Base-by-base conservation (phyloP, 2,888 invertebrate genomes). In the Torymus auratus region DNA sequence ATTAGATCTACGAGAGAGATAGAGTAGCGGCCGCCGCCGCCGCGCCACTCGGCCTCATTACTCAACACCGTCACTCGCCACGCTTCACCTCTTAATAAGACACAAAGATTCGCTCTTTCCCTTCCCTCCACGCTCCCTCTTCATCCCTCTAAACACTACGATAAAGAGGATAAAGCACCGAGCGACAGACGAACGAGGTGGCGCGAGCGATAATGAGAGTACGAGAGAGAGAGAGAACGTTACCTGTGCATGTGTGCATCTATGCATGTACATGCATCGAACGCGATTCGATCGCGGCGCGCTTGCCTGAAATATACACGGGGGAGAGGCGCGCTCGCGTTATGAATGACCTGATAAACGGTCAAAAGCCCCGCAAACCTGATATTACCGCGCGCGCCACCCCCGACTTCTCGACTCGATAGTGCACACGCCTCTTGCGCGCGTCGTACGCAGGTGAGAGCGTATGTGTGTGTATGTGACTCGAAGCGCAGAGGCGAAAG, bases 331-430 rank as follows among this genome's bases (percentile, higher is more conserved):
- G 64, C 62, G 14, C 61, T 60, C 76, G 52, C 62, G 61, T 81
- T 76, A 80, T 80, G 76, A 80, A 76, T 74, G 81, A 81, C 81
- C 81, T 74, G 78, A 74, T 81, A 81, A 81, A 78, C 81, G 81
- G 72, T 81, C 81, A 78, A 78, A 81, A 78, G 78, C 81, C 71
- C 72, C 73, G 71, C 71, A 67, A 76, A 80, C 62, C 68, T 72
- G 72, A 69, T 79, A 74, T 74, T 74, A 74, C 64, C 69, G 50
- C 67, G 14, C 28, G 56, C 62, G 15, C 61, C 41, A 14, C 23
- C 53, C 55, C 17, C 52, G 61, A 52, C 20, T 10, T 11, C 56
- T 20, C 41, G 41, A 41, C 56, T 23, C 20, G n/a, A n/a, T 15
- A 41, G 50, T 14, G 28, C 53, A 23, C 28, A 28, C 28, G 58